Base-by-base conservation (phyloP, 2,797 vertebrate species). In the Micrastur ruficollis region DNA sequence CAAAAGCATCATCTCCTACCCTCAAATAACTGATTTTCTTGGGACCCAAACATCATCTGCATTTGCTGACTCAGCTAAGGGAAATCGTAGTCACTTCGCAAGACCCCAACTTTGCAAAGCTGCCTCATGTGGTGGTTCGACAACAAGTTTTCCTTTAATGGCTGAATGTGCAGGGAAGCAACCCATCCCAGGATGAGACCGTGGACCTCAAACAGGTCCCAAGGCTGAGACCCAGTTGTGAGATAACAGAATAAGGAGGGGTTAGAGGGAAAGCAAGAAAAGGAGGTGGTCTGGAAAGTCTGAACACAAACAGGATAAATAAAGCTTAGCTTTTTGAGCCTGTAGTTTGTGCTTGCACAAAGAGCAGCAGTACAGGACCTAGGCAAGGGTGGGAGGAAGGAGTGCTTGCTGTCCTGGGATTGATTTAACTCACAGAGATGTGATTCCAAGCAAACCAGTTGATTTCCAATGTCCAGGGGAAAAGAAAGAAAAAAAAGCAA, bases 311-410 rank as follows among this genome's bases (percentile, higher is more conserved):
- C 4, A 29, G 40, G 49, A 50, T 7, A 52, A 87, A 67, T 31
- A 29, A 47, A 62, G 50, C 13, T 71, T 19, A 3, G 8, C 20
- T 80, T 62, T 65, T 58, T 14, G 49, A 49, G 26, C 6, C 62
- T 75, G 84, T 53, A 67, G 18, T 38, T 55, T 8, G 32, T 18
- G 29, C 46, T 74, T 23, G 40, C 31, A 27, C 9, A 12, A 40
- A 80, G 59, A 84, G 44, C 71, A 58, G 38, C 47, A 40, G 83
- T 44, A 62, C 89, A 84, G 81, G 90, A 80, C 71, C 76, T 86
- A 1, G 81, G 59, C 44, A 19, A 52, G 61, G 47, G 31, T 12
- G 56, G 70, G 50, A 82, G 42, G 79, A 72, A 71, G 79, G 79
- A 78, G 82, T 68, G 53, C 5, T 61, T 23, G 36, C 26, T 66